Evolutionary conservation across 2,888 invertebrate genomes (phyloP).

Genomic region (Anodontia alba): DNA sequence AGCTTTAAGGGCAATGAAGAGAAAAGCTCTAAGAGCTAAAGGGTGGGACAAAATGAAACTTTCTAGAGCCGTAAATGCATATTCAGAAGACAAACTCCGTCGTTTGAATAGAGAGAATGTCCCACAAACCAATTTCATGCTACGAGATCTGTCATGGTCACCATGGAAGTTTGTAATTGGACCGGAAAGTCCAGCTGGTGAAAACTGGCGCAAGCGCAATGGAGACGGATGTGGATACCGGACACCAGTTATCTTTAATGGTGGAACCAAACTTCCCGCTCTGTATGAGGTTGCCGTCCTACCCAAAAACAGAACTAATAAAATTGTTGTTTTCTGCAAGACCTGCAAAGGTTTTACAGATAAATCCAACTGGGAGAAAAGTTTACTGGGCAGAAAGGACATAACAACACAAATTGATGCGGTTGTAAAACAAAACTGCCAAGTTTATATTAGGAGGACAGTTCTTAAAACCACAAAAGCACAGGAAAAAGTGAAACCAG

Average conservation of each 20-base stretch:
- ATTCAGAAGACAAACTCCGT: slow-evolving; percentile 33
- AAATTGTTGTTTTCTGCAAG: slow-evolving; percentile 64
- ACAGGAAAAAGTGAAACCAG: slow-evolving; percentile 28
- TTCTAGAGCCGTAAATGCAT: not conserved
- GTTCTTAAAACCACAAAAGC: slow-evolving; percentile 39
- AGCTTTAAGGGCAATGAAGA: slow-evolving; percentile 1
- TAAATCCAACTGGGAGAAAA: slow-evolving; percentile 58
- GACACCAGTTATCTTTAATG: slow-evolving; percentile 52
- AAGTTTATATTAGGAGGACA: slow-evolving; percentile 54
- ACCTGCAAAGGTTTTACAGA: slow-evolving; percentile 43
- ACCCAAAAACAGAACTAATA: slow-evolving; percentile 42
- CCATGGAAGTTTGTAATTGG: slow-evolving; percentile 62
- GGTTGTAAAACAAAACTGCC: slow-evolving; percentile 57
- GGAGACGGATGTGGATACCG: slow-evolving; percentile 57
- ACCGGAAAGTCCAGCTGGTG: slow-evolving; percentile 21
- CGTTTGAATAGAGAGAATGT: slow-evolving; percentile 61
- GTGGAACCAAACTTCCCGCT: slow-evolving; percentile 57
- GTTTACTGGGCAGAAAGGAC: slow-evolving; percentile 48
- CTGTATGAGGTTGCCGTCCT: slow-evolving; percentile 69
- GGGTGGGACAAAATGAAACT: slow-evolving; percentile 7
- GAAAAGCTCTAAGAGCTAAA: slow-evolving; percentile 5
- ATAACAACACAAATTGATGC: slow-evolving; percentile 58
- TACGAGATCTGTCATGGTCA: slow-evolving; percentile 64
- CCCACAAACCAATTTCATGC: slow-evolving; percentile 58
- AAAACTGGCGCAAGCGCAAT: slow-evolving; percentile 38